phyloP scores from a whole-genome alignment of 1,140 invertebrate genomes.

The Octopus sinensis region DNA sequence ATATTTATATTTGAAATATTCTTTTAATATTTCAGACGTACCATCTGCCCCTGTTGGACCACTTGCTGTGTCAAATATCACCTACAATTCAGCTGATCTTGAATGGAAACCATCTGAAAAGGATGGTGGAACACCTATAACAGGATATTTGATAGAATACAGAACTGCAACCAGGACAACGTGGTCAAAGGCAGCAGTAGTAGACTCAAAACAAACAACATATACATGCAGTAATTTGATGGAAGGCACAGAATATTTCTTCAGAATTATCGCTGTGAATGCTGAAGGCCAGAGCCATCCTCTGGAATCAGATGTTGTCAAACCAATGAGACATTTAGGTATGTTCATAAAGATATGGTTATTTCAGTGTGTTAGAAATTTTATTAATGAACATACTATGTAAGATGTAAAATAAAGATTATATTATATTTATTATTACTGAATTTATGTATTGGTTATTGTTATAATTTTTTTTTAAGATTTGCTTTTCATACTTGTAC shows the following conservation, averaged over 20 bases:
- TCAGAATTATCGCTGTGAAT: slow-evolving; percentile 71
- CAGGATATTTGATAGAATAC: slow-evolving; percentile 49
- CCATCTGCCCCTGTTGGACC: slow-evolving; percentile 85
- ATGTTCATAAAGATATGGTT: slow-evolving; percentile 28
- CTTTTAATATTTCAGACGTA: slow-evolving; percentile 41
- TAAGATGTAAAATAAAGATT: too few species aligned
- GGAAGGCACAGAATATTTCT: slow-evolving; percentile 39
- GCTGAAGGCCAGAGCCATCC: slow-evolving; percentile 88
- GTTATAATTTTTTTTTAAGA: too few species aligned
- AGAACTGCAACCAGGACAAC: slow-evolving; percentile 66
- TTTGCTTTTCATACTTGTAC: too few species aligned
- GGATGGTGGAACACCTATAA: slow-evolving; percentile 48
- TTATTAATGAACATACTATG: too few species aligned
- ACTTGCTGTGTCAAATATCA: slow-evolving; percentile 59
- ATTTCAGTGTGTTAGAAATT: too few species aligned
- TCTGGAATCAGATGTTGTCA: slow-evolving; percentile 82
- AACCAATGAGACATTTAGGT: slow-evolving; percentile 66
- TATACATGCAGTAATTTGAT: slow-evolving; percentile 35
- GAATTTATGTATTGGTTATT: too few species aligned
- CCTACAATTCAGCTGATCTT: slow-evolving; percentile 35
- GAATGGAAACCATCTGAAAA: slow-evolving; percentile 47
- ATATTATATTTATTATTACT: too few species aligned
- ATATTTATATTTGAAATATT: too few species aligned
- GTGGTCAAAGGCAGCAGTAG: slow-evolving; percentile 80
- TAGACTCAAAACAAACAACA: slow-evolving; percentile 58